These are phyloP conservation scores for Pinctada fucata DNA, from an alignment of 2,888 invertebrate genomes.

Conservation along the genomic window DNA sequence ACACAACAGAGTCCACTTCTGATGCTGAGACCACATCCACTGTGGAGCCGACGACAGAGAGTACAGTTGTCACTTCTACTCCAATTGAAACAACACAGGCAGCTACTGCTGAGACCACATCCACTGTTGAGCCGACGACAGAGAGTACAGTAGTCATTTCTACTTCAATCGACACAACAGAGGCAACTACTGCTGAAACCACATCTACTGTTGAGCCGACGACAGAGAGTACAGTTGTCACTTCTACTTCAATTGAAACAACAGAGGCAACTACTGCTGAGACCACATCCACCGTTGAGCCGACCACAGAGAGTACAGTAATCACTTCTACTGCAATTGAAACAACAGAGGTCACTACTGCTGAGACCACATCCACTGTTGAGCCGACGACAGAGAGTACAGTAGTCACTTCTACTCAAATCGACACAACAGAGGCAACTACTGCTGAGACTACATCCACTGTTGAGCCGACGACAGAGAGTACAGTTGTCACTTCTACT, in stretches of 20 bases:
- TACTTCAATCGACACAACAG: neutral
- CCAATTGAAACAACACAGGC: neutral
- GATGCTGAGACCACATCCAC: neutral
- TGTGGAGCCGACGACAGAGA: neutral
- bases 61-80: neutral
- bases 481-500: neutral
- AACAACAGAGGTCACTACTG: neutral
- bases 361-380: neutral
- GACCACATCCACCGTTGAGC: neutral
- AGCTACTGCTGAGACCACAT: neutral
- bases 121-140: neutral
- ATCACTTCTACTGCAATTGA: neutral
- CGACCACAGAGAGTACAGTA: neutral
- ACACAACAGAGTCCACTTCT: neutral
- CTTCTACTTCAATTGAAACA: neutral
- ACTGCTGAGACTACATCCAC: neutral
- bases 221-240: neutral
- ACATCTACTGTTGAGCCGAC: neutral
- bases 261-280: neutral
- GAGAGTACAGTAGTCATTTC: neutral
- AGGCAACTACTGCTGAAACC: neutral
- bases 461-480: neutral
- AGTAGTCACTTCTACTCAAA: neutral
- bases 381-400: neutral
- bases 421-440: neutral